A percentile compares a stretch with the other conserved stretches of the same genome.
Evolutionary conservation across 2,797 vertebrate genomes (phyloP).

Genomic region (Apogon hyalosoma): DNA sequence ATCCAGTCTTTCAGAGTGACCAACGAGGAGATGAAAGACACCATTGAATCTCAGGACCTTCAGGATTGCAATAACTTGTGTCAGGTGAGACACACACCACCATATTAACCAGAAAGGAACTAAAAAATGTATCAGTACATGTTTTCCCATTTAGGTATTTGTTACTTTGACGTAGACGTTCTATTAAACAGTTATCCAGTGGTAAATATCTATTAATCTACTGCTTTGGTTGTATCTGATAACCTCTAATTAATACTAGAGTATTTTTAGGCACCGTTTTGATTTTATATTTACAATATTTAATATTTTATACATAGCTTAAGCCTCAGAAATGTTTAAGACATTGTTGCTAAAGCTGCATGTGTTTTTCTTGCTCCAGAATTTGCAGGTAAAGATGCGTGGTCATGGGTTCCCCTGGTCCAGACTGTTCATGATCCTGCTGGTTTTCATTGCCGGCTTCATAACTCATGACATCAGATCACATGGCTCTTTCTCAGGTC

Average conservation of each 20-base stretch:
- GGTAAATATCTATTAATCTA: too few species aligned
- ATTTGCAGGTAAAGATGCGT: constrained; percentile 87
- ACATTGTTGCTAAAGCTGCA: neutral
- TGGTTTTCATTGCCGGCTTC: constrained; percentile 86
- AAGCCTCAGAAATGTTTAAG: neutral
- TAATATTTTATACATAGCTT: too few species aligned
- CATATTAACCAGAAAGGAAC: too few species aligned
- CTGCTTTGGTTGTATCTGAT: too few species aligned
- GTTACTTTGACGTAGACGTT: too few species aligned
- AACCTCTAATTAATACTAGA: too few species aligned
- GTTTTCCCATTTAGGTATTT: too few species aligned
- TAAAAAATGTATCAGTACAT: too few species aligned
- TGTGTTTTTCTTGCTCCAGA: constrained; percentile 64
- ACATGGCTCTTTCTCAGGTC: constrained; percentile 89
- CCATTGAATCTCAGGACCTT: constrained; percentile 76
- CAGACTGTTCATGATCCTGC: constrained; percentile 85
- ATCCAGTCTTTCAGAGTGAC: constrained; percentile 92
- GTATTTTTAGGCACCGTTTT: neutral
- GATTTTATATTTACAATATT: neutral
- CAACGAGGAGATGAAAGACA: constrained; percentile 89
- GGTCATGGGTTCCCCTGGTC: constrained; percentile 88
- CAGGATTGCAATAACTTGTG: constrained; percentile 86
- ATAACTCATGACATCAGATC: constrained; percentile 88
- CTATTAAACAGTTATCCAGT: too few species aligned
- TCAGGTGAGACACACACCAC: constrained; percentile 81